Base-by-base conservation (phyloP, 1,140 invertebrate species). In the Calycopis cecrops region DNA sequence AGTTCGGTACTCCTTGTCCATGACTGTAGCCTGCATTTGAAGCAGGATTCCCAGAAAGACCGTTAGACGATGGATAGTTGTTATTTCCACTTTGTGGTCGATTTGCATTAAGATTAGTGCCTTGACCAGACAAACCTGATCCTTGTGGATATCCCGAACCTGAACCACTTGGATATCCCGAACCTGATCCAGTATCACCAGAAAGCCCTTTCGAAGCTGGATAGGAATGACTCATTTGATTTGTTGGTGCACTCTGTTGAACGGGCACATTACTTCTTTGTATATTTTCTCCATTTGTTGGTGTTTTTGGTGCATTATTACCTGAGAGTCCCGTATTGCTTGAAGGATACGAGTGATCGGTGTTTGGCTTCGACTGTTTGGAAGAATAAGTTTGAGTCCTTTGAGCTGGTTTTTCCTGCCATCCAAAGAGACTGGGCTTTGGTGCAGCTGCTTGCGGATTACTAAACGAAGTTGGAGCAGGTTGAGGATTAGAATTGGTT, bases 241-340 rank as follows among this genome's bases (percentile, higher is more conserved):
- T 72, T 48, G 54, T 38, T 44, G 51, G 62, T 10, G 49, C 57
- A 38, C 55, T 53, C 55, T 73, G 67, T 62, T 72, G 65, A 55
- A 56, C 49, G 35, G 73, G 57, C 34, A 59, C 68, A 61, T 71
- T 75, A 54, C 65, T 77, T 58, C 64, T 71, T 66, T 82, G 79
- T 48, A 79, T 57, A 54, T 38, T 73, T 62, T 80, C 75, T 73
- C 77, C 72, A 50, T 76, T 55, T 11, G 59, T 49, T 35, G 62
- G 42, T 55, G 69, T 69, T 59, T 80, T 81, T 11, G 69, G 63
- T 60, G 65, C 67, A 61, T 57, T 71, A 48, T 65, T 73, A 18
- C 79, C 82, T 52, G 80, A 85, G 28, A 84, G 59, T 9, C 82
- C 80, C 16, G 81, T 84, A 38, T 81, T 67, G 60, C 81, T 87